phyloP scores from a whole-genome alignment of 35 echinoderm and acorn worm genomes.

The Holothuria glaberrima region DNA sequence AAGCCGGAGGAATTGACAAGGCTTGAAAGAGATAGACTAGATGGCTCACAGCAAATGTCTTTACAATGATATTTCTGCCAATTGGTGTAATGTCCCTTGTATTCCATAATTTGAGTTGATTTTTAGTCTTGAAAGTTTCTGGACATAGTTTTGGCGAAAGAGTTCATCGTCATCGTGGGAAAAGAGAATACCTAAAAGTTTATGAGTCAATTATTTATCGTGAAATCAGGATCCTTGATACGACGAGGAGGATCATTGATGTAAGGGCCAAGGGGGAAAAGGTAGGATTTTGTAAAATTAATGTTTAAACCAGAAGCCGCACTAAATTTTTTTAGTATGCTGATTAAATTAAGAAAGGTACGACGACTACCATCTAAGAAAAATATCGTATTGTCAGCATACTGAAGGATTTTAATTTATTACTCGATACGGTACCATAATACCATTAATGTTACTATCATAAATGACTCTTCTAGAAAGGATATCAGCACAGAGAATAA shows the following conservation, averaged over 20 bases:
- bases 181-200: no score
- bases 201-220: neutral
- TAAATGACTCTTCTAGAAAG: neutral
- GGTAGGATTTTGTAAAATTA: slow-evolving; percentile 31
- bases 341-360: neutral
- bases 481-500: slow-evolving; percentile 32
- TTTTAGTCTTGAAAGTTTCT: no score
- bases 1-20: no score
- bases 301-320: slow-evolving; percentile 14
- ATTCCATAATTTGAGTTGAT: no score
- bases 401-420: slow-evolving; percentile 21
- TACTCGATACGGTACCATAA: neutral
- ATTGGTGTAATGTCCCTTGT: no score
- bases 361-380: neutral
- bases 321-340: neutral
- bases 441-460: neutral
- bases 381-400: slow-evolving; percentile 30
- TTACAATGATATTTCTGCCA: no score
- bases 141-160: no score
- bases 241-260: no score
- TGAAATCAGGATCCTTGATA: neutral
- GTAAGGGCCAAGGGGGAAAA: no score
- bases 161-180: no score
- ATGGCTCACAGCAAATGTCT: no score
- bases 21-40: no score